Conservation (phyloP, 2,113 vertebrate genomes). For the Leucopternis melanops region DNA sequence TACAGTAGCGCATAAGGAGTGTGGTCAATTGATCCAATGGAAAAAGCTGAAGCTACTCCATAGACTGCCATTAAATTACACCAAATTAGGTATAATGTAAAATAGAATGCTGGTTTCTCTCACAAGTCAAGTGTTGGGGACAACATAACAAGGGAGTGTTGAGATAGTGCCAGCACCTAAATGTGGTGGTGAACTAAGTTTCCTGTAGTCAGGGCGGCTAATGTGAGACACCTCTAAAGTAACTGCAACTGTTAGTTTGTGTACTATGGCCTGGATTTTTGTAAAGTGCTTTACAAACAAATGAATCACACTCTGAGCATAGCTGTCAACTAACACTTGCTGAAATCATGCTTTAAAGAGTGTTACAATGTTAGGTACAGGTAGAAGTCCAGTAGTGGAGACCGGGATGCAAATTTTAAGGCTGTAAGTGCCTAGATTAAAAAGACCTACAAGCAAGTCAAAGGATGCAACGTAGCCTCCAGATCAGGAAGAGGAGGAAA, state of each 20-base stretch:
- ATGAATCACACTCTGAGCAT: accelerated
- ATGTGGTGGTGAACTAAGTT: not conserved
- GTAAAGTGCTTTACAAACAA: not conserved
- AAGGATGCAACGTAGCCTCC: not conserved
- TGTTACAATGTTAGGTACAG: not conserved
- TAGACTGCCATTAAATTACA: not conserved
- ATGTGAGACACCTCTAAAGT: not conserved
- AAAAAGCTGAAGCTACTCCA: not conserved
- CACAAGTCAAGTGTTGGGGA: not conserved
- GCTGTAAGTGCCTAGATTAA: not conserved
- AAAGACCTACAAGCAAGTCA: not conserved
- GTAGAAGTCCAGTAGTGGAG: not conserved
- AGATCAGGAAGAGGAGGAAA: too few species aligned
- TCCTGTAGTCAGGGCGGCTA: not conserved
- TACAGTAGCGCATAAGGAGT: not conserved
- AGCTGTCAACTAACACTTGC: not conserved
- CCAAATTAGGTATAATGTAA: not conserved
- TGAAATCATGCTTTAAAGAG: not conserved
- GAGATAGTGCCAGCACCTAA: not conserved
- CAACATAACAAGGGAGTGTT: not conserved
- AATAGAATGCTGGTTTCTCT: not conserved
- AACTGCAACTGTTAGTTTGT: not conserved
- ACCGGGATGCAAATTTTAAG: not conserved
- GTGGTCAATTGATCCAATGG: not conserved
- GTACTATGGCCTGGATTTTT: not conserved